These are phyloP conservation scores for Cremastinae sp. DNA, from an alignment of 2,888 invertebrate genomes.

Conservation along the genomic window DNA sequence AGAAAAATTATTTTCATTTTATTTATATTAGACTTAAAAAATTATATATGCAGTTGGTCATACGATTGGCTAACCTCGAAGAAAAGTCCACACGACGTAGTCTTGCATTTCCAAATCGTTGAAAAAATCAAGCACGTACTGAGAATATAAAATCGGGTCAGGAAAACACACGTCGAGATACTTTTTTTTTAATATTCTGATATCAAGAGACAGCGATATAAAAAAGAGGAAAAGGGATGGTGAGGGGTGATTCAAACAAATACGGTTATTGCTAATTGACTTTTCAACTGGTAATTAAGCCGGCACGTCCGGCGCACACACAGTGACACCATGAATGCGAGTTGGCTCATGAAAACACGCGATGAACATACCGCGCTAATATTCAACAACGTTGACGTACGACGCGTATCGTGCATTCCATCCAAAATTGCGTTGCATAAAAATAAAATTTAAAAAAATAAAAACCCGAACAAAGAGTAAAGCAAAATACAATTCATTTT, in stretches of 20 bases:
- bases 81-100: too few species aligned
- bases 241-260: slow-evolving; percentile 69
- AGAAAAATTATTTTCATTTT: too few species aligned
- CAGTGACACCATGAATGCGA: slow-evolving; percentile 36
- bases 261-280: slow-evolving; percentile 75
- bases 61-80: too few species aligned
- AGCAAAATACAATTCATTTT: too few species aligned
- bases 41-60: too few species aligned
- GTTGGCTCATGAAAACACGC: slow-evolving; percentile 42
- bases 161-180: slow-evolving; percentile 11
- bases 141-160: too few species aligned
- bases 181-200: slow-evolving; percentile 25
- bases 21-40: too few species aligned
- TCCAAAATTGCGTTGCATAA: not conserved
- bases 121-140: too few species aligned
- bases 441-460: too few species aligned
- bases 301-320: slow-evolving; percentile 64
- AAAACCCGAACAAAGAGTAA: too few species aligned
- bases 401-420: not conserved
- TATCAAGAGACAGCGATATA: slow-evolving; percentile 1
- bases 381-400: slow-evolving; percentile 17
- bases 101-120: too few species aligned
- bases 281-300: slow-evolving; percentile 75
- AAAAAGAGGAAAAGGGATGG: not conserved
- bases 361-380: slow-evolving; percentile 23